These are phyloP conservation scores for Cotesia congregata DNA, from an alignment of 2,888 invertebrate species.

Conservation along the genomic window DNA sequence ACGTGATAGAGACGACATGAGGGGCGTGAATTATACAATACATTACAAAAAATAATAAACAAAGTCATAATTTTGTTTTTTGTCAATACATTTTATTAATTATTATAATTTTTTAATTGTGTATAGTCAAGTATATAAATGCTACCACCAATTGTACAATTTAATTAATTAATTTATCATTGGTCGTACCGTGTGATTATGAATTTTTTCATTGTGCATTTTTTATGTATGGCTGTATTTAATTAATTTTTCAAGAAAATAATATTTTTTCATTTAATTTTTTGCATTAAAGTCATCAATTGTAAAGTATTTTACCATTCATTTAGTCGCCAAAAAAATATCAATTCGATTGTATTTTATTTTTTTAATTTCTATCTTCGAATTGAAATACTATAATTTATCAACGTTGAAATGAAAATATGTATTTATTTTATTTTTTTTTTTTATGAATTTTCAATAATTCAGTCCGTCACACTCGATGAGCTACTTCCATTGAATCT, in stretches of 20 bases:
- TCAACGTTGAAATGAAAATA: constrained; percentile 19
- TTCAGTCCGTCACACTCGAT: constrained; percentile 19
- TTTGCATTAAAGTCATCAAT: constrained; percentile 29
- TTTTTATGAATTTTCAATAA: constrained; percentile 20
- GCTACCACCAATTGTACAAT: constrained; percentile 38
- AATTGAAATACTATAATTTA: not conserved
- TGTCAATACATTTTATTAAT: constrained; percentile 32
- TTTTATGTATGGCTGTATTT: constrained; percentile 9
- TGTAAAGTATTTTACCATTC: constrained; percentile 2
- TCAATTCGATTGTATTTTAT: not conserved
- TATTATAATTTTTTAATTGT: constrained; percentile 23
- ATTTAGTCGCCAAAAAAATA: not conserved
- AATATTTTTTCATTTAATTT: constrained; percentile 2
- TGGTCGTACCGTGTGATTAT: constrained; percentile 9
- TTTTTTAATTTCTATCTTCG: constrained; percentile 27
- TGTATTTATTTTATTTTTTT: constrained; percentile 18
- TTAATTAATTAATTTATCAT: constrained; percentile 27
- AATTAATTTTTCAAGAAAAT: not conserved
- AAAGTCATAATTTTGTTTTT: constrained; percentile 21
- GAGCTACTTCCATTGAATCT: constrained; percentile 19
- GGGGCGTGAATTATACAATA: constrained; percentile 32
- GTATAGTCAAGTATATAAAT: constrained; percentile 29
- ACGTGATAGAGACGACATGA: constrained; percentile 36
- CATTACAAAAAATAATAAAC: constrained; percentile 28
- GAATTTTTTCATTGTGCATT: constrained; percentile 21